These are phyloP conservation scores for Bovichtus diacanthus DNA, from an alignment of 2,797 vertebrate species.

Conservation along the genomic window DNA sequence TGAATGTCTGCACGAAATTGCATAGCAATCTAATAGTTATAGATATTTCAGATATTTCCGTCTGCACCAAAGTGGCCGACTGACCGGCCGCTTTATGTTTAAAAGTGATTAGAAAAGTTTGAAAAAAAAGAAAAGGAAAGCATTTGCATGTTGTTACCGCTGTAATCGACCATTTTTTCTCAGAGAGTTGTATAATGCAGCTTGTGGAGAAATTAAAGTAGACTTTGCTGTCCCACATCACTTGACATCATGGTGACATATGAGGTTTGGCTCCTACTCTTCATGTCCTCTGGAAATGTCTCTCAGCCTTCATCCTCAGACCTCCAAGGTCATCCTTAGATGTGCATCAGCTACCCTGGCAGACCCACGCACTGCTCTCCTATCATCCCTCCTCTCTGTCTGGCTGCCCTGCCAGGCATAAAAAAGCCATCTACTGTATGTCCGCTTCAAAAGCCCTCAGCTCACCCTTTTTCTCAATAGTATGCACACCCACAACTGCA, in stretches of 20 bases:
- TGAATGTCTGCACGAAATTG: background rate
- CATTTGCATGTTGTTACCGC: background rate
- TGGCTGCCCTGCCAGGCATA: constrained; percentile 63
- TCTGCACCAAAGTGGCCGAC: background rate
- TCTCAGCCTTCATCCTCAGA: constrained; percentile 72
- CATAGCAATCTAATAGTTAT: background rate
- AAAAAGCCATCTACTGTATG: constrained; percentile 46
- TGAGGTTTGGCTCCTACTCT: constrained; percentile 70
- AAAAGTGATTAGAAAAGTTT: constrained; percentile 4
- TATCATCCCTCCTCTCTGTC: constrained; percentile 68
- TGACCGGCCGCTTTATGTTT: background rate
- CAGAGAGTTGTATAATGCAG: constrained; percentile 1
- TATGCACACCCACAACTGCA: constrained; percentile 49
- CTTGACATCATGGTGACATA: constrained; percentile 71
- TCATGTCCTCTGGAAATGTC: constrained; percentile 71
- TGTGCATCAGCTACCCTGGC: constrained; percentile 70
- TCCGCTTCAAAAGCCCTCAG: constrained; percentile 60
- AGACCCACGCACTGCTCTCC: constrained; percentile 66
- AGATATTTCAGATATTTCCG: background rate
- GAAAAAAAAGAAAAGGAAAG: background rate
- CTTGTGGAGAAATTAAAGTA: constrained; percentile 42
- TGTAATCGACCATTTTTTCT: constrained; percentile 3
- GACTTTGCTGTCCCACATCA: constrained; percentile 54
- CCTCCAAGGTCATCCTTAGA: constrained; percentile 79
- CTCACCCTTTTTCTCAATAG: constrained; percentile 53